Base-by-base conservation (phyloP, 1,140 invertebrate species). In the Nephila pilipes region DNA sequence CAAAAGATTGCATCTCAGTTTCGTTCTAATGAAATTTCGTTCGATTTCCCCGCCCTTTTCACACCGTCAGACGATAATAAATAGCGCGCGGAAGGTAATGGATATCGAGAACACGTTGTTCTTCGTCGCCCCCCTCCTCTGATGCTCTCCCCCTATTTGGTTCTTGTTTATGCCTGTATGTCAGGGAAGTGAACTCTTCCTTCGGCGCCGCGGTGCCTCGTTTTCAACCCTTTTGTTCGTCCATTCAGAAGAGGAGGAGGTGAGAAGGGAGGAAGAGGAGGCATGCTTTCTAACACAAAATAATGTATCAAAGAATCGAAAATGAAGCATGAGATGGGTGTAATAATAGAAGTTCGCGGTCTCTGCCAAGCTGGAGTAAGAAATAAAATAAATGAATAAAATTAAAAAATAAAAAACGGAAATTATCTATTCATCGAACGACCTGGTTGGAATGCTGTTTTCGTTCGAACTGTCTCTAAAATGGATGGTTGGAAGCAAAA, bases 11-110 rank as follows among this genome's bases (percentile, higher is more conserved):
- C 65, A 69, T 69, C 65, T 32, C 25, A 8, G 2, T 29, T 29
- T 29, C 29, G 65, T 69, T 69, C 29, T 69, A 69, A 69, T 69
- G 65, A 69, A 69, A 69, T 69, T 69, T 69, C 65, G 29, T 29
- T 29, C 65, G 2, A 69, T 32, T 69, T 69, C 65, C 14, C 65
- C 65, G 25, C 65, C 65, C 65, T 69, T 69, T 69, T 69, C 65
- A 69, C 65, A 69, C 65, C 29, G 29, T 6, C 29, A 69, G 25
- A 1, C 16, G 65, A 32, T 32, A 69, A 69, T 69, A 69, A 69
- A 69, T 69, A 69, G 29, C 65, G 29, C n/a, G 14, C 14, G 14
- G 12, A 12, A 32, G n/a, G n/a, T 69, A 69, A 69, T 69, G 29
- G 65, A 32, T 69, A 69, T 69, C 65, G 65, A 29, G 25, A 69